Evolutionary conservation across 2,113 vertebrate species (phyloP).

Genomic region (Isichthys henryi): DNA sequence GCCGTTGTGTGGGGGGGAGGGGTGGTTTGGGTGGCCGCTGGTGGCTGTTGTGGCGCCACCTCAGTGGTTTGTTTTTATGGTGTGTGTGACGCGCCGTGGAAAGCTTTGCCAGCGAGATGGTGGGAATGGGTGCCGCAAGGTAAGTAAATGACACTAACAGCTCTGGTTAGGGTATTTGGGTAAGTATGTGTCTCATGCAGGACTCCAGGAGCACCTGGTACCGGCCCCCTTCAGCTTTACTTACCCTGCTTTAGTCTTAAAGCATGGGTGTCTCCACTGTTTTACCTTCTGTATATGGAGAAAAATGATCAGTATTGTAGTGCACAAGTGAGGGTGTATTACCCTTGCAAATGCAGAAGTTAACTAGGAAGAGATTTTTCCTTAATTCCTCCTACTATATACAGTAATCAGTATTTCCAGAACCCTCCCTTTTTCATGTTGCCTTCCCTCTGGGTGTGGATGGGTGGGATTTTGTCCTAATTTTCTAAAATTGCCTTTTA

Average conservation of each 20-base stretch:
- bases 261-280: not conserved
- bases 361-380: not conserved
- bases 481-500: slow-evolving; percentile 24
- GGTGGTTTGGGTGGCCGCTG: not conserved
- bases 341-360: not conserved
- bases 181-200: not conserved
- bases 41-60: not conserved
- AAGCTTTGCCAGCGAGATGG: not conserved
- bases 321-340: not conserved
- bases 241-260: not conserved
- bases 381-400: not conserved
- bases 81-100: not conserved
- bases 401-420: not conserved
- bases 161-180: not conserved
- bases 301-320: not conserved
- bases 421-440: not conserved
- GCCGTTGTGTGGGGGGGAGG: not conserved
- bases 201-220: not conserved
- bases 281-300: not conserved
- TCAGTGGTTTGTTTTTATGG: not conserved
- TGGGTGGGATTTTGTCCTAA: slow-evolving; percentile 29
- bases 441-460: not conserved
- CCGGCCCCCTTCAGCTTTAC: not conserved
- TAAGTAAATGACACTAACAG: slow-evolving; percentile 3
- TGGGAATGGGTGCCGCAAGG: not conserved